These are phyloP conservation scores for Herminia tarsipennalis DNA, from an alignment of 2,888 invertebrate species.

Conservation along the genomic window DNA sequence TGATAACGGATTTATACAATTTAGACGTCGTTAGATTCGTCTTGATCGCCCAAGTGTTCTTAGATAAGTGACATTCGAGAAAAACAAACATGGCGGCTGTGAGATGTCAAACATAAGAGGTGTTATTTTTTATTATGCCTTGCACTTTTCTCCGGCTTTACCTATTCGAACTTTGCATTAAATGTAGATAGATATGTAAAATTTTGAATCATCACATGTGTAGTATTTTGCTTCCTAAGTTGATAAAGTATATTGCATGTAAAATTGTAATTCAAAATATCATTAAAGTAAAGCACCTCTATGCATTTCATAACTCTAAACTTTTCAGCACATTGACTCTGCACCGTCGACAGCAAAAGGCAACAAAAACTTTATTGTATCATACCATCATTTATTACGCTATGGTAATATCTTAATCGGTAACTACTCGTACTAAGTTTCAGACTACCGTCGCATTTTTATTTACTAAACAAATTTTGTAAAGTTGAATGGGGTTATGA, in stretches of 20 bases:
- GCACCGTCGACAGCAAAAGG: slow-evolving; percentile 12
- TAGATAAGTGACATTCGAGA: too few species aligned
- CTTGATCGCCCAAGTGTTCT: too few species aligned
- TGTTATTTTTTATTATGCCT: too few species aligned
- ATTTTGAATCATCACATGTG: too few species aligned
- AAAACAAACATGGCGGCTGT: too few species aligned
- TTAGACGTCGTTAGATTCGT: too few species aligned
- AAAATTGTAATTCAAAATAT: not conserved
- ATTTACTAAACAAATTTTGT: not conserved
- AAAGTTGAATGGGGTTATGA: not conserved
- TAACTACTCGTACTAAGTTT: not conserved
- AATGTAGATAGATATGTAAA: too few species aligned
- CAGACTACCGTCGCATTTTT: not conserved
- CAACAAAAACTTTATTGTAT: slow-evolving; percentile 17
- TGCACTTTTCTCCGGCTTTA: too few species aligned
- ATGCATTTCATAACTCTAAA: slow-evolving; percentile 8
- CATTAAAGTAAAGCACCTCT: slow-evolving; percentile 11
- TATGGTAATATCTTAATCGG: slow-evolving; percentile 17
- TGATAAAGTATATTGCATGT: not conserved
- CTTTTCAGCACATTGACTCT: slow-evolving; percentile 5
- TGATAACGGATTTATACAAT: too few species aligned
- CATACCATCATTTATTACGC: slow-evolving; percentile 16
- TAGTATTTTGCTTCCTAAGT: too few species aligned
- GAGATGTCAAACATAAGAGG: too few species aligned
- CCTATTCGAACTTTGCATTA: too few species aligned